phyloP scores from a whole-genome alignment of 2,113 vertebrate species.

The Pterocles gutturalis region DNA sequence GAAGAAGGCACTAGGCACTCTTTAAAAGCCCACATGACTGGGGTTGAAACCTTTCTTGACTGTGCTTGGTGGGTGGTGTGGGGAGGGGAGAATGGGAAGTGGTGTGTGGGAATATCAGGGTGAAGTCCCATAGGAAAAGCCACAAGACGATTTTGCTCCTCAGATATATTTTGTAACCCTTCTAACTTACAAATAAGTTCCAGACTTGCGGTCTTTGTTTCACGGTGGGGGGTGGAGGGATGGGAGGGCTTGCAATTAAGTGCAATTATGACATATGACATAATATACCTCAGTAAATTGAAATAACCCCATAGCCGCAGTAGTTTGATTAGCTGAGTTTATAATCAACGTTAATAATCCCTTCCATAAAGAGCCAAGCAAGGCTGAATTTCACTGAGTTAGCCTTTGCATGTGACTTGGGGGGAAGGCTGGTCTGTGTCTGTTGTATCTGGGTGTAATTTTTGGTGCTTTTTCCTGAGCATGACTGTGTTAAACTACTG shows the following conservation, averaged over 20 bases:
- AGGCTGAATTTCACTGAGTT: background rate
- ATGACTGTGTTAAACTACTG: background rate
- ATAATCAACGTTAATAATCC: background rate
- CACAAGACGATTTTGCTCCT: background rate
- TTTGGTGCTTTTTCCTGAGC: background rate
- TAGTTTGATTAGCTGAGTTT: background rate
- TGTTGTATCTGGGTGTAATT: background rate
- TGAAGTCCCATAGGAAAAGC: background rate
- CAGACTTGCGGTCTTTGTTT: background rate
- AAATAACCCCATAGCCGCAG: background rate
- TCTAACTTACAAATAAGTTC: background rate
- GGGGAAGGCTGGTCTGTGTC: background rate
- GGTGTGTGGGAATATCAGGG: background rate
- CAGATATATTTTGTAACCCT: background rate
- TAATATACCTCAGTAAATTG: background rate
- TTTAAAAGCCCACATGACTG: background rate
- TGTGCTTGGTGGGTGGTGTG: background rate
- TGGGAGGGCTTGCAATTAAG: background rate
- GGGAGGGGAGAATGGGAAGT: background rate
- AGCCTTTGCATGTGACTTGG: background rate
- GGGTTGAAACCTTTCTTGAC: background rate
- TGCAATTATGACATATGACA: background rate
- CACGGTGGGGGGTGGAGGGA: background rate
- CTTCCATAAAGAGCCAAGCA: background rate
- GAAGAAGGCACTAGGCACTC: background rate